Conservation (phyloP, 2,888 invertebrate species). For the Frankliniella intonsa region DNA sequence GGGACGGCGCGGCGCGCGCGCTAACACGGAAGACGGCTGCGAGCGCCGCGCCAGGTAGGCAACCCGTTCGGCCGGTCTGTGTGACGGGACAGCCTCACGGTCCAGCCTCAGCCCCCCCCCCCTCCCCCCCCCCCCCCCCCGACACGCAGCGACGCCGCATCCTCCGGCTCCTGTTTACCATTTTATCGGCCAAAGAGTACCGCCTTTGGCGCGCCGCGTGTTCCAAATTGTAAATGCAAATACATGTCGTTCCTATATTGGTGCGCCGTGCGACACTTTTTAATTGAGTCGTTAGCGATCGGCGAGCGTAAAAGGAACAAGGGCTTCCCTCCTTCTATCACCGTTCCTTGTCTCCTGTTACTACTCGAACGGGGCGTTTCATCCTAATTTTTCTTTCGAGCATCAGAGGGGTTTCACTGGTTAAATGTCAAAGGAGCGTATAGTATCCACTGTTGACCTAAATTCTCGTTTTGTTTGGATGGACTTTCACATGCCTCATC, state of each 20-base stretch:
- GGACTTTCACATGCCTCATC: too few species aligned
- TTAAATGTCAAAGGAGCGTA: too few species aligned
- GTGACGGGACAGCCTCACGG: background rate
- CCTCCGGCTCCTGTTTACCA: background rate
- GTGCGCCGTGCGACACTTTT: background rate
- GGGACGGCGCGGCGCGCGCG: background rate
- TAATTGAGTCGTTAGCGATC: slow-evolving; percentile 17
- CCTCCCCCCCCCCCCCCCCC: too few species aligned
- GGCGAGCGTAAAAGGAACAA: background rate
- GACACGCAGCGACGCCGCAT: background rate
- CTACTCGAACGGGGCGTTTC: too few species aligned
- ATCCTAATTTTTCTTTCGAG: too few species aligned
- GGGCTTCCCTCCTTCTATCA: too few species aligned
- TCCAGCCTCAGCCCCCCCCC: too few species aligned
- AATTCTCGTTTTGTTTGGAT: too few species aligned
- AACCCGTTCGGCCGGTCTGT: background rate
- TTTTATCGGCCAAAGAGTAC: background rate
- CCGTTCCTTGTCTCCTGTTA: too few species aligned
- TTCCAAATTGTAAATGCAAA: slow-evolving; percentile 25
- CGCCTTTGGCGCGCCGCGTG: background rate
- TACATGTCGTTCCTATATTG: background rate
- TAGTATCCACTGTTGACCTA: too few species aligned
- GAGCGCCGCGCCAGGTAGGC: background rate
- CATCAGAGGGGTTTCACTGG: too few species aligned
- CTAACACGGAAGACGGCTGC: background rate